Conservation (phyloP, 2,888 invertebrate genomes). For the Calameuta idolon region DNA sequence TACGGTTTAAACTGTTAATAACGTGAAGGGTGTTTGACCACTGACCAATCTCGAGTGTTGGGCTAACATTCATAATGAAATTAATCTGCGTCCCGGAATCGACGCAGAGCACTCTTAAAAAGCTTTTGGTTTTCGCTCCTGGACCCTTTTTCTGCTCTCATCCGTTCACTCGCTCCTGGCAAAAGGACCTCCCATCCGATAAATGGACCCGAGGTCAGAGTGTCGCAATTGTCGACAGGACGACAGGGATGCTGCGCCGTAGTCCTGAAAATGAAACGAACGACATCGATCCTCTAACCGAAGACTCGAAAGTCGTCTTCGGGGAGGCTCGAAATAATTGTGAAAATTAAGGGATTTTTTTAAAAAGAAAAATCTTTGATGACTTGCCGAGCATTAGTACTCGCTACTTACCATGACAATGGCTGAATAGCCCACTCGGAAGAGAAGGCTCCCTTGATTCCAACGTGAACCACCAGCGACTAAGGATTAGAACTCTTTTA, state of each 20-base stretch:
- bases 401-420: constrained; percentile 57
- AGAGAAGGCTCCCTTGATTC: constrained; percentile 31
- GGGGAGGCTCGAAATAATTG: neutral
- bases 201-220: neutral
- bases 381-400: neutral
- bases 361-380: neutral
- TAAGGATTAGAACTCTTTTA: constrained; percentile 57
- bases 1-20: constrained; percentile 58
- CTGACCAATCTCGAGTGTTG: constrained; percentile 62
- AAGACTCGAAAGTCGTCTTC: neutral
- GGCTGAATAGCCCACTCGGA: constrained; percentile 31
- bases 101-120: constrained; percentile 48
- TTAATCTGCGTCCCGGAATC: constrained; percentile 57
- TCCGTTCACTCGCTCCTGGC: constrained; percentile 20
- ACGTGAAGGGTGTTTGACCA: constrained; percentile 62
- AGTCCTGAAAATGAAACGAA: neutral
- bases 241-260: neutral
- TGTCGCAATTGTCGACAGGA: neutral
- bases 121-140: constrained; percentile 37
- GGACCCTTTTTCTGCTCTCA: constrained; percentile 22
- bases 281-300: neutral
- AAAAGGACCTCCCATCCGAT: neutral
- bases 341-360: neutral
- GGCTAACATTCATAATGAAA: constrained; percentile 67
- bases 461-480: constrained; percentile 45